Evolutionary conservation across 35 echinoderm and acorn worm species (phyloP), one percentile per base, ranked within the genome.

Genomic region (Chiridota heheva): DNA sequence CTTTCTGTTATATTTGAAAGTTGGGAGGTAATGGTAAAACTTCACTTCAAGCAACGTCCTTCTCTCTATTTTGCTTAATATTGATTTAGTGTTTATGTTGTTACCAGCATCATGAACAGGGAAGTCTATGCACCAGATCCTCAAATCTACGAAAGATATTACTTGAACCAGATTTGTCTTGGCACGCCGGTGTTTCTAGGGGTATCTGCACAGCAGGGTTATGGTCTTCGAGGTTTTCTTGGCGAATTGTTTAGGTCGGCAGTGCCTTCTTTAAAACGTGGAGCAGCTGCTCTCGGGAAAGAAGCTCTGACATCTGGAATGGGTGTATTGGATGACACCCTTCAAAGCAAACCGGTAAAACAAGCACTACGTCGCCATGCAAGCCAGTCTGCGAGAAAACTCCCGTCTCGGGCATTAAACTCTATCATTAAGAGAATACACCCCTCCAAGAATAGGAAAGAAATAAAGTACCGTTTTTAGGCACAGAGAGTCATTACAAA

Each of bases 11-110:
- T 22, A 53, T 53, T 53, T 53, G 61, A 65, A 29, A 18, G 61
- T 29, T 18, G 61, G 61, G 33, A 65, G 33, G 61, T 65, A 10
- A 65, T 65, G 7, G 61, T 65, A 31, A 65, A 65, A 65, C 61
- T 65, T 24, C 61, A 65, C 26, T 65, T 65, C 33, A 10, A 31
- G 8, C 20, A 65, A 31, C 61, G 61, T 29, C 7, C 61, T 65
- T 7, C 61, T 18, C 8, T 7, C 7, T 31, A 24, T 12, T 65
- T 31, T 7, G 10, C 10, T 24, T 10, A 7, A 65, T 65, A 31
- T 18, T 65, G 61, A 7, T 12, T 27, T 10, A 24, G 10, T 7
- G 61, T 24, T 27, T 7, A 12, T 12, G 8, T 12, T n/a, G n/a
- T n/a, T n/a, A n/a, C n/a, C n/a, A n/a, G n/a, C n/a, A n/a, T n/a